phyloP scores from a whole-genome alignment of 2,797 vertebrate species.

The Heteromormyrus szaboi region DNA sequence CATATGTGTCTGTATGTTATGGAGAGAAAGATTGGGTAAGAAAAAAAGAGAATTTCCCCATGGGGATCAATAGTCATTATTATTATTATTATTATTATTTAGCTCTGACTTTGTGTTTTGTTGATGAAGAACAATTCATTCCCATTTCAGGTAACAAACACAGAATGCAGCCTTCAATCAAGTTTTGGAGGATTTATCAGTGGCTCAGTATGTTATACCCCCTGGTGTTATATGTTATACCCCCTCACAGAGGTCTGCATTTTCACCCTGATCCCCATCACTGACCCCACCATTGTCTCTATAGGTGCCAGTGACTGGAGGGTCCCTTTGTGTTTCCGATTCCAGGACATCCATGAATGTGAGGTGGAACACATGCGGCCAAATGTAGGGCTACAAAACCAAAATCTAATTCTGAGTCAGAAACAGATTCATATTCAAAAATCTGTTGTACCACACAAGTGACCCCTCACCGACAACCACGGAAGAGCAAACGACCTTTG shows the following conservation, averaged over 20 bases:
- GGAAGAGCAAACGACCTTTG: neutral
- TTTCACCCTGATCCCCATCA: neutral
- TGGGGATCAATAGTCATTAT: neutral
- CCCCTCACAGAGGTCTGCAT: neutral
- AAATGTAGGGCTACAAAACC: neutral
- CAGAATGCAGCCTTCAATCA: too few species aligned
- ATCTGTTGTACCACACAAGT: neutral
- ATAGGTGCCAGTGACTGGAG: neutral
- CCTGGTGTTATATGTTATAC: too few species aligned
- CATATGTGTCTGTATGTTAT: neutral
- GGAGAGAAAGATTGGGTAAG: neutral
- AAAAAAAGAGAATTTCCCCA: neutral
- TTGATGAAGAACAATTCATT: neutral
- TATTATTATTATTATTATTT: neutral
- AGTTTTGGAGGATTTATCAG: too few species aligned
- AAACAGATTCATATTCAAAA: neutral
- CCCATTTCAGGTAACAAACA: neutral
- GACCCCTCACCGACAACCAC: neutral
- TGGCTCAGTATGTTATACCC: too few species aligned
- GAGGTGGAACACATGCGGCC: neutral
- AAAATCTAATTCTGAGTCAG: neutral
- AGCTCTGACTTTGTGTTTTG: neutral
- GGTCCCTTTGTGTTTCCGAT: neutral
- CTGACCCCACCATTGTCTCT: neutral
- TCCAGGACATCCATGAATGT: neutral